phyloP scores from a whole-genome alignment of 2,113 vertebrate species.

The Natator depressus region DNA sequence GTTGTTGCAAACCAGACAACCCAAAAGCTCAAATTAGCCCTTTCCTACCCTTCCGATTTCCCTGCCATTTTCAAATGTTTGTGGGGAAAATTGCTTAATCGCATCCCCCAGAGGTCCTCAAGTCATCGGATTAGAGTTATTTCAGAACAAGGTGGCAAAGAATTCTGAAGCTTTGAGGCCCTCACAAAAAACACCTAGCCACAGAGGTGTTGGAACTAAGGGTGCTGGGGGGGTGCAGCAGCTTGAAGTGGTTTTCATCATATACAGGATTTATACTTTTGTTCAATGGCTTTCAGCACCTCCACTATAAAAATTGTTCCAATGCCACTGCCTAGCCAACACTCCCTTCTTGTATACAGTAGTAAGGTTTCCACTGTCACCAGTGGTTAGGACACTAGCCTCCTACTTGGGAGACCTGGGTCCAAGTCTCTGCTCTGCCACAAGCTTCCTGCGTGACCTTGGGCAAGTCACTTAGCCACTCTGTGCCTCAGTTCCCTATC shows the following conservation, averaged over 20 bases:
- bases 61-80: neutral
- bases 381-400: neutral
- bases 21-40: neutral
- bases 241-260: no score
- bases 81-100: neutral
- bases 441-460: neutral
- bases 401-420: neutral
- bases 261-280: no score
- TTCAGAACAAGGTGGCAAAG: neutral
- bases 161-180: neutral
- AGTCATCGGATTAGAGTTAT: neutral
- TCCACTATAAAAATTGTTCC: no score
- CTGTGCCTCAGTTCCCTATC: neutral
- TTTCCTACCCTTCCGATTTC: neutral
- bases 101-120: neutral
- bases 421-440: neutral
- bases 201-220: no score
- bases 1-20: neutral
- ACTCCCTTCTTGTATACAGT: neutral
- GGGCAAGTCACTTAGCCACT: neutral
- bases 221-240: no score
- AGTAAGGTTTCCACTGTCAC: neutral
- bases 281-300: no score
- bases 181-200: rapidly evolving
- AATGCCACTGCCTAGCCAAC: neutral